Evolutionary conservation across 1,140 invertebrate genomes (phyloP).

Genomic region (Lepidostoma basale): DNA sequence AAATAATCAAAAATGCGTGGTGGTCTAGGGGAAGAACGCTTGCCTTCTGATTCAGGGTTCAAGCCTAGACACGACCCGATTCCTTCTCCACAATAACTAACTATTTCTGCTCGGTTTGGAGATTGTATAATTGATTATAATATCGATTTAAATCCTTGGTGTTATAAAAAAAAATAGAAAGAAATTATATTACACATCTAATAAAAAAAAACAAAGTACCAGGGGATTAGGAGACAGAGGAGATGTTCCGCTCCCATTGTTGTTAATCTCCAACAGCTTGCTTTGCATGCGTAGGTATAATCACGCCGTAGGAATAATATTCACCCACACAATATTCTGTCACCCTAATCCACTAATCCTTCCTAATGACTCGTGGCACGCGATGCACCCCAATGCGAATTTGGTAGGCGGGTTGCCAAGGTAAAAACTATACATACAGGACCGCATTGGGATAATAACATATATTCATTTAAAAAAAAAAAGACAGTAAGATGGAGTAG

Average conservation of each 20-base stretch:
- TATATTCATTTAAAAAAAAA: too few species aligned
- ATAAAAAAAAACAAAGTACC: not conserved
- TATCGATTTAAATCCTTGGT: too few species aligned
- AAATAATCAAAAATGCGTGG: too few species aligned
- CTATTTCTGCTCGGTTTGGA: too few species aligned
- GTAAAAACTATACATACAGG: constrained; percentile 14
- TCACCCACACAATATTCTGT: constrained; percentile 15
- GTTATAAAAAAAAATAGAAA: too few species aligned
- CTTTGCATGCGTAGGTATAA: not conserved
- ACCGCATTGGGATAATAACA: not conserved
- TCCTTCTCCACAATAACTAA: too few species aligned
- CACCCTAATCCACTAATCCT: constrained; percentile 44
- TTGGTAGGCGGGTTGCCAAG: constrained; percentile 20
- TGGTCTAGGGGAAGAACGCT: too few species aligned
- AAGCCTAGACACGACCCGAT: too few species aligned
- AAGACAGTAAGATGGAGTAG: too few species aligned
- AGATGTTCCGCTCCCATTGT: not conserved
- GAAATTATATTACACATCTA: too few species aligned
- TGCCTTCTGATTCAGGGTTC: too few species aligned
- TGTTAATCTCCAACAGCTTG: not conserved
- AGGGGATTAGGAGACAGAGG: not conserved
- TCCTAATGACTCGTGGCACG: constrained; percentile 45
- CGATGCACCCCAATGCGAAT: constrained; percentile 20
- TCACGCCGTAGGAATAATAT: not conserved
- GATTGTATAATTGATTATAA: too few species aligned